phyloP scores from a whole-genome alignment of 2,113 vertebrate genomes.

The Pedionomus torquatus region DNA sequence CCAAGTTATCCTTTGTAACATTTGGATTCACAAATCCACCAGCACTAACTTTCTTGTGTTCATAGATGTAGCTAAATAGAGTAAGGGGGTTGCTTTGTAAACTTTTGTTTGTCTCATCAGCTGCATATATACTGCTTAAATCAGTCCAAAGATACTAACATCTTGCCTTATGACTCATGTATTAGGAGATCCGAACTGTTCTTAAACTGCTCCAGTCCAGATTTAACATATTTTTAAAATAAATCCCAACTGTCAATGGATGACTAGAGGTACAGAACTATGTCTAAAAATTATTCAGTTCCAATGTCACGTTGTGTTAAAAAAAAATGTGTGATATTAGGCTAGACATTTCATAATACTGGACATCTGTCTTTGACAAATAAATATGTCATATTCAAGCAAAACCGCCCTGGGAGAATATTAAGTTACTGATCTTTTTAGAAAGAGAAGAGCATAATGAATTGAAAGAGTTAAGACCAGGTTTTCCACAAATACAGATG shows the following conservation, averaged over 20 bases:
- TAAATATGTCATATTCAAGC: background rate
- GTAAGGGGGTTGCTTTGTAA: background rate
- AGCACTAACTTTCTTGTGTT: background rate
- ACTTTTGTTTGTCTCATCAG: background rate
- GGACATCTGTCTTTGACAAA: conserved; percentile 13
- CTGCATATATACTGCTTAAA: background rate
- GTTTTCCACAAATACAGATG: background rate
- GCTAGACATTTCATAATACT: background rate
- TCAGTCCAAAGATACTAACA: background rate
- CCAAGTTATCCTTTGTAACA: background rate
- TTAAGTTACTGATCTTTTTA: background rate
- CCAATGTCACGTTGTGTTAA: background rate
- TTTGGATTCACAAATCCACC: background rate
- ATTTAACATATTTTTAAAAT: conserved; percentile 11
- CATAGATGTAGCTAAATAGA: background rate
- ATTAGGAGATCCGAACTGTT: background rate
- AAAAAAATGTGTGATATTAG: background rate
- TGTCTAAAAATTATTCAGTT: background rate
- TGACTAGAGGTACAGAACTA: background rate
- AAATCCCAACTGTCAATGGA: background rate
- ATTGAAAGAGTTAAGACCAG: background rate
- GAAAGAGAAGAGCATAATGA: background rate
- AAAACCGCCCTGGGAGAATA: background rate
- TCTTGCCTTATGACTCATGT: background rate
- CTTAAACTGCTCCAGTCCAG: background rate